A percentile compares a stretch with the other conserved stretches of the same genome.
These are phyloP conservation scores for Heliopora coerulea DNA, from an alignment of 92 coral and sea anemone species.

Conservation along the genomic window DNA sequence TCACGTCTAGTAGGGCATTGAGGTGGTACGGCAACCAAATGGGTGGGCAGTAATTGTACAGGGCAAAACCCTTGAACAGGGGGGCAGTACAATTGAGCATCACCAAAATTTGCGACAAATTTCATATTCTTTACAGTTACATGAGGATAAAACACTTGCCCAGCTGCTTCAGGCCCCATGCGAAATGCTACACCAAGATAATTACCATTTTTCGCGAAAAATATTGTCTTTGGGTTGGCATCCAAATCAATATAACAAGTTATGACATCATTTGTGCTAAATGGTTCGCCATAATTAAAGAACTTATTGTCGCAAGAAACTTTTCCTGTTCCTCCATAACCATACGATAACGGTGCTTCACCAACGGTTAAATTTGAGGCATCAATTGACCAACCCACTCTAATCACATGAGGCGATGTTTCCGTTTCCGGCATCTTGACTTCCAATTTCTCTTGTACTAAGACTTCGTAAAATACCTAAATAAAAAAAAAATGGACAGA, in stretches of 20 bases:
- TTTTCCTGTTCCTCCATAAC: slow-evolving; percentile 97
- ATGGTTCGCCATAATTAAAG: slow-evolving; percentile 79
- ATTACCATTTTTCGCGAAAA: slow-evolving; percentile 86
- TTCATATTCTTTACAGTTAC: slow-evolving; percentile 94
- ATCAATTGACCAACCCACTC: slow-evolving; percentile 94
- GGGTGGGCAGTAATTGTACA: slow-evolving; percentile 56
- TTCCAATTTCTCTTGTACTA: slow-evolving; percentile 69
- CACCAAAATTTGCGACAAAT: slow-evolving; percentile 81
- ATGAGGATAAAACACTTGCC: slow-evolving; percentile 78
- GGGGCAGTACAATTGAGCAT: slow-evolving; percentile 52
- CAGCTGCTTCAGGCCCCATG: slow-evolving; percentile 68
- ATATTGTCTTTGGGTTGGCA: slow-evolving; percentile 65
- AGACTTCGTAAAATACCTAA: slow-evolving; percentile 87
- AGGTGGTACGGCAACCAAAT: slow-evolving; percentile 57
- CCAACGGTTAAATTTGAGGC: slow-evolving; percentile 72
- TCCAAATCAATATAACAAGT: slow-evolving; percentile 82
- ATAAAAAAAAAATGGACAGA: neutral
- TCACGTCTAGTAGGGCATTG: slow-evolving; percentile 59
- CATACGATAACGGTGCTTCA: slow-evolving; percentile 81
- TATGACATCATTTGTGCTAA: slow-evolving; percentile 71
- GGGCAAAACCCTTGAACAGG: slow-evolving; percentile 69
- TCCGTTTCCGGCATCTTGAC: slow-evolving; percentile 83
- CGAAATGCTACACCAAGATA: slow-evolving; percentile 85
- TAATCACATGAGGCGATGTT: slow-evolving; percentile 82
- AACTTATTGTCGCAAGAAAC: slow-evolving; percentile 86